phyloP scores from a whole-genome alignment of 2,797 vertebrate species.

The Corythornis leucogaster region DNA sequence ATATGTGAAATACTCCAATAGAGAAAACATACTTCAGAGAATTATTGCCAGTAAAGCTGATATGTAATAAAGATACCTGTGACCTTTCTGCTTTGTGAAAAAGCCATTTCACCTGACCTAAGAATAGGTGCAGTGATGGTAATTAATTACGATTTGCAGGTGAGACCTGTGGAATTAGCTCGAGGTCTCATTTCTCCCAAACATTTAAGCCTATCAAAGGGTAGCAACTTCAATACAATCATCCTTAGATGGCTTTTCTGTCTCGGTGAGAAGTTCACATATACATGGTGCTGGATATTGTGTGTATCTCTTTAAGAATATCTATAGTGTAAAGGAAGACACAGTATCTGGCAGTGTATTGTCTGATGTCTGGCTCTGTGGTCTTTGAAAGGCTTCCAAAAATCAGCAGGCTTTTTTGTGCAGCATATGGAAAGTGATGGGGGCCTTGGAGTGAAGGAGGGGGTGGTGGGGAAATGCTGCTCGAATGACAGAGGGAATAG shows the following conservation, averaged over 20 bases:
- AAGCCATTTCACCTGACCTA: not conserved
- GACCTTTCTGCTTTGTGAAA: not conserved
- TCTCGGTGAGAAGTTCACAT: not conserved
- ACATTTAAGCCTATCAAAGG: not conserved
- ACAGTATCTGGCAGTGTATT: not conserved
- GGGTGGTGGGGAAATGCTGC: not conserved
- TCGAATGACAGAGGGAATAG: not conserved
- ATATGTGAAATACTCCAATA: too few relatives aligned
- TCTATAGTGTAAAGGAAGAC: not conserved
- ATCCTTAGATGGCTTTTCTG: not conserved
- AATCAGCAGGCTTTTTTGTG: not conserved
- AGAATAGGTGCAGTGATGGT: not conserved
- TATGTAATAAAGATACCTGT: not conserved
- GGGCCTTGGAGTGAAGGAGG: rapidly evolving
- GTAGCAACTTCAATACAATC: not conserved
- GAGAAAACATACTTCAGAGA: not conserved
- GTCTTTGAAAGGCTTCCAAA: not conserved
- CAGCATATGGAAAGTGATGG: not conserved
- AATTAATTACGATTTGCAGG: not conserved
- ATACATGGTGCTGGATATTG: not conserved
- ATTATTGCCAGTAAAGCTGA: not conserved
- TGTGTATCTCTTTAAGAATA: not conserved
- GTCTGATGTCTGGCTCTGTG: not conserved
- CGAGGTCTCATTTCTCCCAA: not conserved
- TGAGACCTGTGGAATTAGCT: not conserved